Evolutionary conservation across 2,113 vertebrate species (phyloP).

Genomic region (Corythornis cristatus): DNA sequence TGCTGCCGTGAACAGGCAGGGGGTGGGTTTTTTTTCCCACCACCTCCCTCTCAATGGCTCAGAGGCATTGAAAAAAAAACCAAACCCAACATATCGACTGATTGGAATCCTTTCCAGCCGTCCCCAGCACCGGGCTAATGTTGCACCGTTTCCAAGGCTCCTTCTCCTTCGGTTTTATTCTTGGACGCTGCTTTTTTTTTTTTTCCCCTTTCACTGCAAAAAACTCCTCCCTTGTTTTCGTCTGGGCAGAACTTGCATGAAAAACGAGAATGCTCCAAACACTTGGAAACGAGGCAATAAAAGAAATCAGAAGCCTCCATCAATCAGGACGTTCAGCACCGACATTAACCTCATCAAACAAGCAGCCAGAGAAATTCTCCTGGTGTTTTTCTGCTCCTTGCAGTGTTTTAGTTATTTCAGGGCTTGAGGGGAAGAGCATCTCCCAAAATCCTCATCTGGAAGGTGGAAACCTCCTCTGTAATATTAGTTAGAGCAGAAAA

Average conservation of each 20-base stretch:
- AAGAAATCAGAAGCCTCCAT: not conserved
- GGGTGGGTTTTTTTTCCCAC: not conserved
- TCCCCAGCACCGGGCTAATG: not conserved
- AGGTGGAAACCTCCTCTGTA: not conserved
- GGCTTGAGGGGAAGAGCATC: not conserved
- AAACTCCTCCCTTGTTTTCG: not conserved
- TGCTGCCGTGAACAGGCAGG: not conserved
- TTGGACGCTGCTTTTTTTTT: not conserved
- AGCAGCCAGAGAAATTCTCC: not conserved
- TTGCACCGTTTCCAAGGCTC: not conserved
- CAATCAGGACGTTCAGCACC: not conserved
- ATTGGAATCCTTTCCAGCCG: not conserved
- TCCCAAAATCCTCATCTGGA: not conserved
- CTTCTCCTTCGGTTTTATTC: not conserved
- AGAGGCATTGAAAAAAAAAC: not conserved
- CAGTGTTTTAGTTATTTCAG: not conserved
- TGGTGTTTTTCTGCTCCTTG: rapidly evolving
- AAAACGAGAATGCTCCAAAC: not conserved
- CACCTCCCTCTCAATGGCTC: not conserved
- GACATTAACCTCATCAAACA: not conserved
- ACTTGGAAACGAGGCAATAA: not conserved
- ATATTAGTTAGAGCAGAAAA: not conserved
- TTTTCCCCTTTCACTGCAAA: not conserved
- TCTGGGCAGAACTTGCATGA: not conserved
- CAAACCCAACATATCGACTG: not conserved